Conservation (phyloP, 2,888 invertebrate genomes). For the Ichneumoninae sp. region DNA sequence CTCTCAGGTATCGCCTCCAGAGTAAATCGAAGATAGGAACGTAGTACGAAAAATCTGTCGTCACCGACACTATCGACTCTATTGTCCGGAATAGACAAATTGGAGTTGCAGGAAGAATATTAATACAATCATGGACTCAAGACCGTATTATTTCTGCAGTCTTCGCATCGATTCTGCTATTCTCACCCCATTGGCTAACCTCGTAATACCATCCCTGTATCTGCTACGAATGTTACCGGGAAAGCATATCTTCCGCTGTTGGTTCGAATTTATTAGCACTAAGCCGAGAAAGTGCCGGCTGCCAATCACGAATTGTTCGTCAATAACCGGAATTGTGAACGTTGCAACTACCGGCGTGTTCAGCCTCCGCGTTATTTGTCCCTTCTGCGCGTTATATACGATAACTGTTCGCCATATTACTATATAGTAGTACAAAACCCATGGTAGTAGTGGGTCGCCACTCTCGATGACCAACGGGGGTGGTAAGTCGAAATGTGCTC, state of each 20-base stretch:
- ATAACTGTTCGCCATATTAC: conserved; percentile 13
- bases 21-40: neutral
- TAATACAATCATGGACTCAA: conserved; percentile 82
- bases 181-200: conserved; percentile 60
- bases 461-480: conserved; percentile 22
- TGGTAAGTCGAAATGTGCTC: conserved; percentile 58
- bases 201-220: conserved; percentile 20
- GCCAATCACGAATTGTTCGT: conserved; percentile 82
- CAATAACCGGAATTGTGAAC: conserved; percentile 81
- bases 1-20: neutral
- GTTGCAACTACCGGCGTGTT: conserved; percentile 38
- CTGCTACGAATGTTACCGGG: conserved; percentile 14
- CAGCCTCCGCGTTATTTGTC: conserved; percentile 34
- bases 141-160: conserved; percentile 80
- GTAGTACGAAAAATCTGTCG: neutral
- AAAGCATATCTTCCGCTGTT: conserved; percentile 39
- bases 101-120: conserved; percentile 77
- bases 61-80: neutral
- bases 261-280: conserved; percentile 82
- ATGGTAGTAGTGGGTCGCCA: conserved; percentile 14
- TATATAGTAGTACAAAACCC: neutral
- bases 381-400: conserved; percentile 11
- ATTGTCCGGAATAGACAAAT: conserved; percentile 13
- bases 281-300: conserved; percentile 78
- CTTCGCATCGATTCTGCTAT: conserved; percentile 65